These are phyloP conservation scores for Brachypterus glaber DNA, from an alignment of 2,888 invertebrate genomes.

Conservation along the genomic window DNA sequence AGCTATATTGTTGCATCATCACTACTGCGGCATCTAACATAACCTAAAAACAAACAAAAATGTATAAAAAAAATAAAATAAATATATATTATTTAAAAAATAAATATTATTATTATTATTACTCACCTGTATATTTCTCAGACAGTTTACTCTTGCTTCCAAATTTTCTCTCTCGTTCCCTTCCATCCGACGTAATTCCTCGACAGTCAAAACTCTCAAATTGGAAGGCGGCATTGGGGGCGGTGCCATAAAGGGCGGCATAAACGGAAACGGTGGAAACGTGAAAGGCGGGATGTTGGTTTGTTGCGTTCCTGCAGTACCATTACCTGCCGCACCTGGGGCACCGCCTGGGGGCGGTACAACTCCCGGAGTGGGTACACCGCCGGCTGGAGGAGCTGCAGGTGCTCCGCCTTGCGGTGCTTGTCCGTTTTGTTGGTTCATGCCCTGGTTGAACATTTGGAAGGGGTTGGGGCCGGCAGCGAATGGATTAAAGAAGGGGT, in stretches of 20 bases:
- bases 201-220: constrained; percentile 65
- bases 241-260: constrained; percentile 50
- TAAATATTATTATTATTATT: background rate
- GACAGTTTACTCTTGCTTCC: constrained; percentile 79
- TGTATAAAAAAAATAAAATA: constrained; percentile 7
- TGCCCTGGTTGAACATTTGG: constrained; percentile 26
- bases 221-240: constrained; percentile 71
- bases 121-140: constrained; percentile 54
- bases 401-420: constrained; percentile 31
- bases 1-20: constrained; percentile 89
- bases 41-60: constrained; percentile 49
- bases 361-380: constrained; percentile 10
- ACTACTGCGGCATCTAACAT: constrained; percentile 88
- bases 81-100: background rate
- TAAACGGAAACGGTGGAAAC: constrained; percentile 44
- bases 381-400: constrained; percentile 17
- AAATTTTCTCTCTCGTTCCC: constrained; percentile 78
- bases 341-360: constrained; percentile 9
- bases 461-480: constrained; percentile 30
- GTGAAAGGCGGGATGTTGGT: constrained; percentile 44
- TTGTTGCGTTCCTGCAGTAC: constrained; percentile 24
- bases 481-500: constrained; percentile 31
- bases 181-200: constrained; percentile 82
- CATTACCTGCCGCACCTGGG: background rate
- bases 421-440: constrained; percentile 18